Evolutionary conservation across 1,140 invertebrate genomes (phyloP).

Genomic region (Hypothenemus hampei): DNA sequence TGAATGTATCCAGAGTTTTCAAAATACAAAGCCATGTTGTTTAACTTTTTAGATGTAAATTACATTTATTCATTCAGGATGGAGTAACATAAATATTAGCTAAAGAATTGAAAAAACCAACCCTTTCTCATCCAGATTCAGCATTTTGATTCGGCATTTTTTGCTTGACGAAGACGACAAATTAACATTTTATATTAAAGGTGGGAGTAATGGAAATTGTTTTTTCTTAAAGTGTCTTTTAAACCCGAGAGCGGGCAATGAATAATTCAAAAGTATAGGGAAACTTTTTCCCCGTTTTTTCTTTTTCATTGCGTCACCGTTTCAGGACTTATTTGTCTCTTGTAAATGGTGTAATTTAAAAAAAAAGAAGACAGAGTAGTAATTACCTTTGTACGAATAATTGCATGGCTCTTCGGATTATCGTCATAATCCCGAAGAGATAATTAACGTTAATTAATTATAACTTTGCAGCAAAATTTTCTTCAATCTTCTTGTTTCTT

Average conservation of each 20-base stretch:
- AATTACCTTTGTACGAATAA: conserved; percentile 19
- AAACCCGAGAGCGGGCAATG: conserved; percentile 10
- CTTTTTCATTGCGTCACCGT: conserved; percentile 4
- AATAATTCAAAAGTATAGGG: conserved; percentile 14
- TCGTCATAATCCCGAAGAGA: conserved; percentile 8
- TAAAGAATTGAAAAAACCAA: conserved; percentile 18
- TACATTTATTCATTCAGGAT: conserved; percentile 4
- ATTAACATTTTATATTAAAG: conserved; percentile 21
- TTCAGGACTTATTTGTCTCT: conserved; percentile 11
- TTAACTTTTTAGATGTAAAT: conserved; percentile 19
- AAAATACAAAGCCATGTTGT: no score
- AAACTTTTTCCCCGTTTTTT: conserved; percentile 10
- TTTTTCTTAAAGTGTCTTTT: conserved; percentile 17
- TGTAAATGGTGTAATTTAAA: conserved; percentile 20
- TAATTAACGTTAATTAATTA: conserved; percentile 16
- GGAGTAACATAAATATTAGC: conserved; percentile 3
- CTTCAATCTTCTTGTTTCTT: no score
- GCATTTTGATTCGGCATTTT: conserved; percentile 14
- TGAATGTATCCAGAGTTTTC: no score
- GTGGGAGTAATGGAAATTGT: conserved; percentile 9
- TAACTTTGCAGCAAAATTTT: conserved; percentile 7
- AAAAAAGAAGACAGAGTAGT: conserved; percentile 9
- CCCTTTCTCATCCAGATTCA: conserved; percentile 9
- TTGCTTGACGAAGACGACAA: not conserved
- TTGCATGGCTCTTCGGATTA: conserved; percentile 12